These are phyloP conservation scores for Bufotes viridis DNA, from an alignment of 2,797 vertebrate genomes.

Conservation along the genomic window DNA sequence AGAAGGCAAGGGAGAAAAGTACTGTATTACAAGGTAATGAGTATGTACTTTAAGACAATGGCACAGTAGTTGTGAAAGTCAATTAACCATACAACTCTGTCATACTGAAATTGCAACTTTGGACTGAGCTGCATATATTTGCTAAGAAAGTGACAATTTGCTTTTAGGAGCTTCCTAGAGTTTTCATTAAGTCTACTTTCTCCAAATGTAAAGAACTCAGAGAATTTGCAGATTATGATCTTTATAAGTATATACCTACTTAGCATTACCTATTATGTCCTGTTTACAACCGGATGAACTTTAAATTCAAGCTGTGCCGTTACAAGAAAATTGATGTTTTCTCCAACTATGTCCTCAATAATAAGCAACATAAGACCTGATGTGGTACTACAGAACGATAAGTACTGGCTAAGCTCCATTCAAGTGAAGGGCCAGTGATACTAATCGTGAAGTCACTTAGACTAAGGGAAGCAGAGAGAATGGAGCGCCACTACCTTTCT, in stretches of 20 bases:
- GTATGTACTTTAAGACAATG: slow-evolving; percentile 10
- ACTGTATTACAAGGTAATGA: neutral
- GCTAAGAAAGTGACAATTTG: neutral
- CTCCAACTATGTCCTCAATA: neutral
- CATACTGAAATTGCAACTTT: neutral
- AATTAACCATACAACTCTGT: slow-evolving; percentile 35
- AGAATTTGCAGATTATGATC: neutral
- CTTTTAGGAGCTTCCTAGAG: neutral
- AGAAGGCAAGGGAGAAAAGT: slow-evolving; percentile 20
- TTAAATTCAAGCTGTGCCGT: neutral
- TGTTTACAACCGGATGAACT: neutral
- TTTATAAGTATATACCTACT: neutral
- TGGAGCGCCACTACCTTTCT: too few relatives aligned
- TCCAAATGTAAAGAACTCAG: neutral
- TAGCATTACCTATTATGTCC: neutral
- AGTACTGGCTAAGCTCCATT: neutral
- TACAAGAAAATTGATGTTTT: neutral
- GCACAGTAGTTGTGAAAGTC: slow-evolving; percentile 41
- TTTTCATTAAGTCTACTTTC: neutral
- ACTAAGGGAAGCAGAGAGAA: too few relatives aligned
- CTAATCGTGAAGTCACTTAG: too few relatives aligned
- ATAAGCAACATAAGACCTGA: neutral
- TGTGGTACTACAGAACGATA: neutral
- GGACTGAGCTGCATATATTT: neutral
- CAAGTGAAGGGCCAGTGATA: too few relatives aligned